A percentile compares a stretch with the other conserved stretches of the same genome.
phyloP scores from a whole-genome alignment of 2,113 vertebrate genomes.

The Rhynchomys soricoides region DNA sequence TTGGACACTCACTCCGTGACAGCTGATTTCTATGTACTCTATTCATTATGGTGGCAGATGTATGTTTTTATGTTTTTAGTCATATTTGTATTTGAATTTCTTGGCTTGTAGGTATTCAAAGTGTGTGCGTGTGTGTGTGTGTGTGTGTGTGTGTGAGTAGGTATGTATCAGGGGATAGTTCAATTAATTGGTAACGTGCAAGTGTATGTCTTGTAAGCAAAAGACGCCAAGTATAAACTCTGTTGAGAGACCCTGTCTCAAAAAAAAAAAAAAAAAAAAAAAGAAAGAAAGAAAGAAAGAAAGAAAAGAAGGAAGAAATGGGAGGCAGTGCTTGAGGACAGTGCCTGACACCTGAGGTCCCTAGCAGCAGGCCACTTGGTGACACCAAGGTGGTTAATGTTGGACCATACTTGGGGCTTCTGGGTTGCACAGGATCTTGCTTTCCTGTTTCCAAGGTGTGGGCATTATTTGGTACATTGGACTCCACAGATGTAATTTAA shows the following conservation, averaged over 20 bases:
- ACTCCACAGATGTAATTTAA: not conserved
- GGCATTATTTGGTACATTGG: not conserved
- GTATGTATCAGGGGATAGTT: no score
- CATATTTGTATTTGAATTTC: conserved; percentile 1
- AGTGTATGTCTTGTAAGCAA: not conserved
- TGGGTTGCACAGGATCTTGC: not conserved
- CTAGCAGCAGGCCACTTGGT: not conserved
- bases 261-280: no score
- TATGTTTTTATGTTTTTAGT: not conserved
- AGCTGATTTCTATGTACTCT: no score
- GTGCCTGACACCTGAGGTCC: not conserved
- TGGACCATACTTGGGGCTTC: not conserved
- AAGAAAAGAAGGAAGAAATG: no score
- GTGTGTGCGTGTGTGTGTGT: no score
- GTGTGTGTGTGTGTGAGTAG: no score
- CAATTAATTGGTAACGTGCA: not conserved
- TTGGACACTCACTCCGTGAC: not conserved
- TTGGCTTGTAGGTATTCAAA: not conserved
- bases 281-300: no score
- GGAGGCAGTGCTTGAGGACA: not conserved
- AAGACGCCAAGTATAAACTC: not conserved
- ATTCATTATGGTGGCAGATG: not conserved
- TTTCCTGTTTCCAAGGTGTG: not conserved
- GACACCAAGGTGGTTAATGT: not conserved
- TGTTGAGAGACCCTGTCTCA: not conserved